Conservation (phyloP, 92 coral and sea anemone genomes). For the Paragorgia papillata region DNA sequence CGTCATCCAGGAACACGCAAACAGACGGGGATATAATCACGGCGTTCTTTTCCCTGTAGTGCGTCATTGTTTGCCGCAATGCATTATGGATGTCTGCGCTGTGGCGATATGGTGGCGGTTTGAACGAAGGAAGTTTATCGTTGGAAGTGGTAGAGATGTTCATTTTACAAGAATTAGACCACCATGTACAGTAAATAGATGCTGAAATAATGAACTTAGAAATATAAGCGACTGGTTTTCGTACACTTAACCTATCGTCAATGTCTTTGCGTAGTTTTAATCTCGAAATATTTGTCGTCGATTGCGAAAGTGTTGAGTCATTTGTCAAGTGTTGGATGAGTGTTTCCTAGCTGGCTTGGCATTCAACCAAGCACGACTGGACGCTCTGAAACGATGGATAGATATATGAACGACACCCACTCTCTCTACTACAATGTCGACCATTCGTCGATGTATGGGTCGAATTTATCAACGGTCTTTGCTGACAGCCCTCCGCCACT, state of each 20-base stretch:
- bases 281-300: not conserved
- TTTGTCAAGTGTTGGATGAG: no score
- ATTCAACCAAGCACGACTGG: no score
- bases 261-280: not conserved
- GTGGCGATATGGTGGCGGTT: not conserved
- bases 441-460: constrained; percentile 85
- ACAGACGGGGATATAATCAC: no score
- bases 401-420: constrained; percentile 51
- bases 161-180: not conserved
- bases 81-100: not conserved
- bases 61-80: not conserved
- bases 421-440: constrained; percentile 76
- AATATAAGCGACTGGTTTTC: not conserved
- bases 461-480: constrained; percentile 91
- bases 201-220: not conserved
- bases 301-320: no score
- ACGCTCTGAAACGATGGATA: constrained; percentile 29
- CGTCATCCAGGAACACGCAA: no score
- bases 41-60: no score
- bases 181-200: no score
- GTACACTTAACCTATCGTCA: not conserved
- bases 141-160: not conserved
- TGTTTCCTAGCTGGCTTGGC: not conserved
- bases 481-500: constrained; percentile 99
- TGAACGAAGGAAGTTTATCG: not conserved